A percentile compares a stretch with the other conserved stretches of the same genome.
These are phyloP conservation scores for Calliopsis andreniformis DNA, from an alignment of 1,140 invertebrate species.

Conservation along the genomic window DNA sequence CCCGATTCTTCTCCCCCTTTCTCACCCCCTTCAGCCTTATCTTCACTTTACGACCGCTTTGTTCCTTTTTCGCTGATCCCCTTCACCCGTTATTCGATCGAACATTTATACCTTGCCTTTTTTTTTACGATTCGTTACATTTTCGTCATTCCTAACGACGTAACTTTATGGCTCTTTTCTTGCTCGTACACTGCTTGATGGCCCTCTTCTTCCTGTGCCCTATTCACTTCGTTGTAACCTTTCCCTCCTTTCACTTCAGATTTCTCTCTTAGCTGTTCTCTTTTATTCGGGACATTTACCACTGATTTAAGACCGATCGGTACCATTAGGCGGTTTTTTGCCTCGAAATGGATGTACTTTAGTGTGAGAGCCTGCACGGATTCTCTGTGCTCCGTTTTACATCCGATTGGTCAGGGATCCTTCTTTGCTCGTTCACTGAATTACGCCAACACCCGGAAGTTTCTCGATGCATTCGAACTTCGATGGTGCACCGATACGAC, in stretches of 20 bases:
- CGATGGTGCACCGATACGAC: no score
- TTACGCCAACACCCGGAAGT: no score
- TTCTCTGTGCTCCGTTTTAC: no score
- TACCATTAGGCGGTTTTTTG: constrained; percentile 10
- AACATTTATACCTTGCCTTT: not conserved
- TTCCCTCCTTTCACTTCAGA: not conserved
- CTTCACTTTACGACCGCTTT: constrained; percentile 27
- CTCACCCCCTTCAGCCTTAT: not conserved
- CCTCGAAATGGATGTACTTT: no score
- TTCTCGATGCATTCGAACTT: no score
- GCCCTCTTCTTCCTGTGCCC: not conserved
- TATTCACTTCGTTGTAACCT: not conserved
- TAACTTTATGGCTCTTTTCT: constrained; percentile 23
- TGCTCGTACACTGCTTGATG: not conserved
- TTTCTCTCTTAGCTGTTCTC: not conserved
- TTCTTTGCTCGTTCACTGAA: no score
- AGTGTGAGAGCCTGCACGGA: no score
- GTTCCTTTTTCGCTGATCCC: not conserved
- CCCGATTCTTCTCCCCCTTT: not conserved
- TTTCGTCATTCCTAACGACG: constrained; percentile 17
- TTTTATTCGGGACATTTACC: constrained; percentile 9
- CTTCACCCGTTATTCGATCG: not conserved
- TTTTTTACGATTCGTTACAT: not conserved
- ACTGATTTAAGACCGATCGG: constrained; percentile 18
- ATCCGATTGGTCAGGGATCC: no score